Evolutionary conservation across 2,888 invertebrate species (phyloP), one percentile per base, ranked within the genome.

Genomic region (Epiblema foenella): DNA sequence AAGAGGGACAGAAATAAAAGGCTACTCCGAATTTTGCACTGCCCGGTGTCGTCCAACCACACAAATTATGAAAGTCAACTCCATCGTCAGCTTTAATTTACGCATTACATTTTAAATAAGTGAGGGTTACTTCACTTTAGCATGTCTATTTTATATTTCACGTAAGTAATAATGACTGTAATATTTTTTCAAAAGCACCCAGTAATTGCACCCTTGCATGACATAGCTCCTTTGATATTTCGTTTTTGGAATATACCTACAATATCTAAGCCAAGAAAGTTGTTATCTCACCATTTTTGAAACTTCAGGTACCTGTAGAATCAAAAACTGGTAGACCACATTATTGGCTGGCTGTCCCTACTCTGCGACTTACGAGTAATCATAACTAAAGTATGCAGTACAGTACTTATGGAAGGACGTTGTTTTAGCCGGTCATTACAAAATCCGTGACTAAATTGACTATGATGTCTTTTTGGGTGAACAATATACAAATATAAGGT

Each of bases 11-110:
- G 15, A 0, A 12, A 15, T n/a, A 9, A n/a, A 56, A 57, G 68
- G 49, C 42, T 68, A 37, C 56, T 59, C 18, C 68, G 29, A 42
- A 18, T n/a, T 20, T 46, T 42, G 20, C 64, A 29, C 39, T 68
- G 37, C 37, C 39, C 57, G 75, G 68, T 73, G 71, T 69, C 74
- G 60, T 60, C n/a, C 59, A 49, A 69, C 76, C 78, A 75, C 73
- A 78, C 78, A 82, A 83, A 83, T 81, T 84, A 81, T 78, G 74
- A 83, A 86, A 81, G 79, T 76, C 77, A 76, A 83, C 81, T 83
- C 75, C 76, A 78, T 78, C 76, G 77, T 78, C 77, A 73, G 80
- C 78, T 79, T 79, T 79, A 77, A 76, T 76, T 75, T 67, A 82
- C 77, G 76, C 78, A 81, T 83, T 81, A 83, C 84, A 81, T 75